Percentiles rank a stretch among this genome's conserved stretches.
Conservation (phyloP, 2,113 vertebrate species). For the Sapajus apella region DNA sequence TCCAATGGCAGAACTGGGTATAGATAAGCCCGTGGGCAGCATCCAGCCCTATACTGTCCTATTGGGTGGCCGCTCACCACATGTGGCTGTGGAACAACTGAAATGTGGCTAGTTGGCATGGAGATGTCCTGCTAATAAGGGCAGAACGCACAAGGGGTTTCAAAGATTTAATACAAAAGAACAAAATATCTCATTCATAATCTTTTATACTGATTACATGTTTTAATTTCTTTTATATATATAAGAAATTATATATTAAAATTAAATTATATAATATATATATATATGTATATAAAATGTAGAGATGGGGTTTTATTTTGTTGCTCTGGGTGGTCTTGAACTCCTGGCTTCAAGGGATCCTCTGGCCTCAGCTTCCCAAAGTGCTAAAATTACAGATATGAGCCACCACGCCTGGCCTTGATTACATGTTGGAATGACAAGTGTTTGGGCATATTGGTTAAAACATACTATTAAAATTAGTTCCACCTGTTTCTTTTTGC, state of each 20-base stretch:
- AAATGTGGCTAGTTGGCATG: accelerated
- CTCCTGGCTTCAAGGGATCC: background rate
- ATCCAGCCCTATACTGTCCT: background rate
- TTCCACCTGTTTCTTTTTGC: background rate
- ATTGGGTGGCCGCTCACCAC: accelerated
- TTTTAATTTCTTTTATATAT: no score
- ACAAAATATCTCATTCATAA: background rate
- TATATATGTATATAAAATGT: background rate
- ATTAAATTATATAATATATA: no score
- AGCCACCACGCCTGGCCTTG: background rate
- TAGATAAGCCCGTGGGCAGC: background rate
- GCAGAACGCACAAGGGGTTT: background rate
- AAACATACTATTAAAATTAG: background rate
- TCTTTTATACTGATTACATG: background rate
- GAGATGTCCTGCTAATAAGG: background rate
- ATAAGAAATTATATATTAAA: no score
- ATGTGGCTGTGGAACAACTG: accelerated
- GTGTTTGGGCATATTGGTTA: background rate
- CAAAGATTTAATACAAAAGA: background rate
- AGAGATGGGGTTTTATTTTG: background rate
- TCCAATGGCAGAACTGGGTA: background rate
- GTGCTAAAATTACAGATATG: background rate
- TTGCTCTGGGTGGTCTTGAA: background rate
- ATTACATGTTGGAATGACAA: background rate
- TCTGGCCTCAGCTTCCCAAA: background rate